Conservation (phyloP, 2,888 invertebrate species). For the Calameuta pallipes region DNA sequence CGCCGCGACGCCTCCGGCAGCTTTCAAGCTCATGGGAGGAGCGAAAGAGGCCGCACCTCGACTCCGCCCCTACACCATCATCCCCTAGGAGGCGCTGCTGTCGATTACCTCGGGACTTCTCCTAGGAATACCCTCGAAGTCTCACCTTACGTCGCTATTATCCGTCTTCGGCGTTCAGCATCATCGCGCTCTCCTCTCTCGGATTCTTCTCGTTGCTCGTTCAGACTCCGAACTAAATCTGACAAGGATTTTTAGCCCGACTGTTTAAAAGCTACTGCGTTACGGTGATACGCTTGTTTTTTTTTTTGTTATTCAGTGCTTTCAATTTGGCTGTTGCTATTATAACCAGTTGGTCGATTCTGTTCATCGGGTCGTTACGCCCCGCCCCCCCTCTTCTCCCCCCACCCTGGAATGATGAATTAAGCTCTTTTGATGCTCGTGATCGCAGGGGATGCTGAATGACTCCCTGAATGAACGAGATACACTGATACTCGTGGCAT, state of each 20-base stretch:
- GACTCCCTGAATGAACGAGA: not conserved
- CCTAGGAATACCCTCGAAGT: not conserved
- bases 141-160: conserved; percentile 31
- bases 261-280: not conserved
- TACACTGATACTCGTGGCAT: not conserved
- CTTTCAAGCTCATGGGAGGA: conserved; percentile 59
- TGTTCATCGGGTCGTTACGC: not conserved
- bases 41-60: conserved; percentile 59
- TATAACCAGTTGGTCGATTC: not conserved
- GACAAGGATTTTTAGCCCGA: not conserved
- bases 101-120: conserved; percentile 10
- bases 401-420: not conserved
- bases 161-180: conserved; percentile 13
- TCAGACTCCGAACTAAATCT: no score
- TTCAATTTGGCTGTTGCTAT: not conserved
- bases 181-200: conserved; percentile 26
- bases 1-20: conserved; percentile 34
- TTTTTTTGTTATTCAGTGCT: not conserved
- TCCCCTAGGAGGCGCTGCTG: conserved; percentile 36
- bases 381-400: not conserved
- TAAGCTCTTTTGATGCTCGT: not conserved
- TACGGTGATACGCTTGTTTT: not conserved
- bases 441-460: not conserved
- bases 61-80: conserved; percentile 55
- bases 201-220: not conserved